phyloP scores from a whole-genome alignment of 2,797 vertebrate genomes.

The Coranthus polyacanthus region DNA sequence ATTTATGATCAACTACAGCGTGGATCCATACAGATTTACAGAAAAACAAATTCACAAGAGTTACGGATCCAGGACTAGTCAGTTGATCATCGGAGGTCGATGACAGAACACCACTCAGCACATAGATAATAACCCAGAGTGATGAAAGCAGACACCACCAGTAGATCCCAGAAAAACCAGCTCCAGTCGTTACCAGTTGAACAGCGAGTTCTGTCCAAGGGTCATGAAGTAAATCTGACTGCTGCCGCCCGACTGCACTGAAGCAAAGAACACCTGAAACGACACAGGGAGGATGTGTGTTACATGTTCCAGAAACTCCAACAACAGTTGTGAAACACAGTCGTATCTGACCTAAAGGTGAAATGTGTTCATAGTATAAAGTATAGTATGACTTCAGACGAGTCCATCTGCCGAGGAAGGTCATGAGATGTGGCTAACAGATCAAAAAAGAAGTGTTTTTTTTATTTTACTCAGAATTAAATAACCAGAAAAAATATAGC shows the following conservation, averaged over 20 bases:
- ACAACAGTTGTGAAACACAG: too few relatives aligned
- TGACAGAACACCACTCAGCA: not conserved
- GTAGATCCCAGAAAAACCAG: constrained; percentile 38
- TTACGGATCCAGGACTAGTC: not conserved
- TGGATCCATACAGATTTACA: not conserved
- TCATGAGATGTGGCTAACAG: too few relatives aligned
- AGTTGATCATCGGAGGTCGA: constrained; percentile 7
- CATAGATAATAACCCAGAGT: constrained; percentile 10
- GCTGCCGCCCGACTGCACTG: constrained; percentile 90
- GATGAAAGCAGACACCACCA: constrained; percentile 16
- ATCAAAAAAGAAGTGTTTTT: too few relatives aligned
- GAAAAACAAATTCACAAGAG: not conserved
- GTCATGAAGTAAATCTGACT: constrained; percentile 99
- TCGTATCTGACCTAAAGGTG: too few relatives aligned
- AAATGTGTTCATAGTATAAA: too few relatives aligned
- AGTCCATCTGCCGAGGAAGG: too few relatives aligned
- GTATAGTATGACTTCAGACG: too few relatives aligned
- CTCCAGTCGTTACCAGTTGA: constrained; percentile 89
- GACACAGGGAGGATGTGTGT: constrained; percentile 19
- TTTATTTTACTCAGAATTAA: too few relatives aligned
- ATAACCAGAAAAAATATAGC: too few relatives aligned
- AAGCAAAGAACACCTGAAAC: constrained; percentile 95
- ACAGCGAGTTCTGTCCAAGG: constrained; percentile 92
- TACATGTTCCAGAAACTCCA: too few relatives aligned
- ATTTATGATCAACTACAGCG: not conserved